Evolutionary conservation across 2,888 invertebrate species (phyloP).

Genomic region (Tricholauxania praeusta): DNA sequence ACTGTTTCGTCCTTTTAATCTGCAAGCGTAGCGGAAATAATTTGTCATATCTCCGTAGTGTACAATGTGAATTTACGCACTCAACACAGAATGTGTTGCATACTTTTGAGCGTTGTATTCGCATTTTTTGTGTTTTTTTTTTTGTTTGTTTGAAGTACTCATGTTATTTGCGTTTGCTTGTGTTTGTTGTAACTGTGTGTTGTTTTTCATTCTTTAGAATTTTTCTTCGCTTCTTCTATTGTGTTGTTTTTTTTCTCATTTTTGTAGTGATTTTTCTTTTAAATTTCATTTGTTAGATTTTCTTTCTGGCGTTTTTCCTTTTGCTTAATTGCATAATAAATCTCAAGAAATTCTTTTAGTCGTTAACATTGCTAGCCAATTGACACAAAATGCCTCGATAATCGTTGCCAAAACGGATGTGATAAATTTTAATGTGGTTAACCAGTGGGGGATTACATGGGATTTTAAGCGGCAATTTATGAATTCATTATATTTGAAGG

Average conservation of each 20-base stretch:
- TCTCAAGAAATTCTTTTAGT: background rate
- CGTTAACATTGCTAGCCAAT: conserved; percentile 12
- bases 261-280: background rate
- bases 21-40: conserved; percentile 52
- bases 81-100: conserved; percentile 10
- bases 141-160: background rate
- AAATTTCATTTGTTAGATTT: background rate
- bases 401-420: conserved; percentile 4
- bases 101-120: background rate
- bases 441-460: too few species aligned
- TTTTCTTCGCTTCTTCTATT: background rate
- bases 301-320: background rate
- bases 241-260: background rate
- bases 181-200: too few species aligned
- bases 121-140: background rate
- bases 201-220: too few species aligned
- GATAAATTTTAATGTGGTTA: too few species aligned
- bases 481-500: too few species aligned
- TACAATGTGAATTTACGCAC: background rate
- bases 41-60: conserved; percentile 49
- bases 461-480: too few species aligned
- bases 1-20: background rate
- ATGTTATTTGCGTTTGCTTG: conserved; percentile 1
- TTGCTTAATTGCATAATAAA: conserved; percentile 13
- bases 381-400: conserved; percentile 15